These are phyloP conservation scores for Champsocephalus esox DNA, from an alignment of 2,797 vertebrate genomes.

Conservation along the genomic window DNA sequence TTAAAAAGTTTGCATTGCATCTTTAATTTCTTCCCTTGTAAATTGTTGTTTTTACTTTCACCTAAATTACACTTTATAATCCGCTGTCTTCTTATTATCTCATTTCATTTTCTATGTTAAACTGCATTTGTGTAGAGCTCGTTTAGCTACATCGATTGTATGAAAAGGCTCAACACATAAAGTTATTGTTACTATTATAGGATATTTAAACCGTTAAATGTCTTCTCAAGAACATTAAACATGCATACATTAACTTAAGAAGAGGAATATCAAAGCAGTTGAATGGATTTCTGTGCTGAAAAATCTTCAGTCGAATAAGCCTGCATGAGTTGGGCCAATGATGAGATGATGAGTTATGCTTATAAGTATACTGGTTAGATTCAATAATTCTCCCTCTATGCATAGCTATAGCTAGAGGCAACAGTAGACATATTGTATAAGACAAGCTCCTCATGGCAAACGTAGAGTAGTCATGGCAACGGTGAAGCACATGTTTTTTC, in stretches of 20 bases:
- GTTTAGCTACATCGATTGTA: too few relatives aligned
- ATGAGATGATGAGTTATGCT: background rate
- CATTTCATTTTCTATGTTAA: too few relatives aligned
- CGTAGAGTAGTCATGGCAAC: constrained; percentile 21
- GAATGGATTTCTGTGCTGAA: background rate
- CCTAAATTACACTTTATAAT: too few relatives aligned
- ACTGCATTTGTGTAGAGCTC: too few relatives aligned
- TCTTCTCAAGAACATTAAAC: background rate
- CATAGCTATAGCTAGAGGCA: background rate
- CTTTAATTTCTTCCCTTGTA: background rate
- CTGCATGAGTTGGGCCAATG: background rate
- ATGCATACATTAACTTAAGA: background rate
- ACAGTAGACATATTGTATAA: constrained; percentile 17
- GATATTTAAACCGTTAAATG: background rate
- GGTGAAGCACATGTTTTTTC: constrained; percentile 5
- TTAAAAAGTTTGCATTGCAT: background rate
- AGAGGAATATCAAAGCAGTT: background rate
- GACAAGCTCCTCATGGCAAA: constrained; percentile 24
- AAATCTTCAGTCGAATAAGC: background rate
- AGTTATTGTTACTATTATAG: too few relatives aligned
- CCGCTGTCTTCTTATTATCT: too few relatives aligned
- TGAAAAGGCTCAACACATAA: too few relatives aligned
- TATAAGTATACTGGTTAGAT: background rate
- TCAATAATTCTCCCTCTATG: constrained; percentile 7
- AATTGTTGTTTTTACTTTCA: too few relatives aligned